Percentiles rank a stretch among this genome's conserved stretches.
These are phyloP conservation scores for Vesta saturnalis DNA, from an alignment of 2,888 invertebrate genomes.

Conservation along the genomic window DNA sequence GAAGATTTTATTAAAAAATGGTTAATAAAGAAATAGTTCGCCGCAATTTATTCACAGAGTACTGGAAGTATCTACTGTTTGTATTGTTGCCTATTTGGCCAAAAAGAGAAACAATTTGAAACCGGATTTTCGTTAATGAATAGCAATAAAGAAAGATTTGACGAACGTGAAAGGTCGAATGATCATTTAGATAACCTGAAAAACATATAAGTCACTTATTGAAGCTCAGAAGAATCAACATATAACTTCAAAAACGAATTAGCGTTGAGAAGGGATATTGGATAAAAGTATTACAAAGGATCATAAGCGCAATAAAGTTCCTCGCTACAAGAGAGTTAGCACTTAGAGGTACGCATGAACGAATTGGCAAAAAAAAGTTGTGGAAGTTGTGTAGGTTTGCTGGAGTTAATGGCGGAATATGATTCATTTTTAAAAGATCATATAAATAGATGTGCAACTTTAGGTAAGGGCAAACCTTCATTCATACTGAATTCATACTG, in stretches of 20 bases:
- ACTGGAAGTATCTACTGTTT: neutral
- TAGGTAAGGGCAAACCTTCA: slow-evolving; percentile 27
- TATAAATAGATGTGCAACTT: slow-evolving; percentile 43
- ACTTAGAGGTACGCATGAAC: no score
- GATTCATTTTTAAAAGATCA: no score
- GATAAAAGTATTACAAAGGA: slow-evolving; percentile 45
- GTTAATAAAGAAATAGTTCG: slow-evolving; percentile 4
- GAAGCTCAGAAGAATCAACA: neutral
- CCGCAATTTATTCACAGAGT: slow-evolving; percentile 1
- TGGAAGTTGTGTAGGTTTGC: slow-evolving; percentile 47
- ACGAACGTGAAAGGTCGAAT: no score
- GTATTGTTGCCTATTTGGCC: no score
- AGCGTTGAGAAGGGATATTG: slow-evolving; percentile 36
- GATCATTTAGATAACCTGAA: no score
- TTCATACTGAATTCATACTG: slow-evolving; percentile 44
- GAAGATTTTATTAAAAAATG: slow-evolving; percentile 1
- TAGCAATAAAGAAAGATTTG: slow-evolving; percentile 3
- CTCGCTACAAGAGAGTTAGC: no score
- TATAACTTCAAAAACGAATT: slow-evolving; percentile 14
- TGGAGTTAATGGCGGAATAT: slow-evolving; percentile 49
- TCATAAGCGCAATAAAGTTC: no score
- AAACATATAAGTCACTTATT: slow-evolving; percentile 11
- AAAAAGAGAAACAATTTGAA: neutral
- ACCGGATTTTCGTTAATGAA: neutral
- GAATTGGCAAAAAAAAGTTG: slow-evolving; percentile 29